These are phyloP conservation scores for Plotosus lineatus DNA, from an alignment of 2,113 vertebrate genomes.

Conservation along the genomic window DNA sequence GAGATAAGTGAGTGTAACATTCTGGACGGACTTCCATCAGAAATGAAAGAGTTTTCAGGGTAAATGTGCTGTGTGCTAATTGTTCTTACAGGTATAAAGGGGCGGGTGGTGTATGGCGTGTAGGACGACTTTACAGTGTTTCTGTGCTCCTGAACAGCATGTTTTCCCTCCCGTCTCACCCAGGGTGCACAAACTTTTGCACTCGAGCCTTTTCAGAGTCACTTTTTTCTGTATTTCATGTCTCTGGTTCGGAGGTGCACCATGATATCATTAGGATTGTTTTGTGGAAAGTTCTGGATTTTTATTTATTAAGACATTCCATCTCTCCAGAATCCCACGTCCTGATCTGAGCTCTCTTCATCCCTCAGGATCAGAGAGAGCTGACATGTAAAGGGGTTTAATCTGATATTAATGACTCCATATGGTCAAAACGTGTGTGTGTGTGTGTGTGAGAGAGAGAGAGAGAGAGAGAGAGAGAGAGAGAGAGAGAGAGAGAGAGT, in stretches of 20 bases:
- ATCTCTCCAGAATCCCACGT: neutral
- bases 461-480: conserved; percentile 21
- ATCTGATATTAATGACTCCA: neutral
- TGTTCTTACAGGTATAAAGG: no score
- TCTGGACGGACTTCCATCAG: no score
- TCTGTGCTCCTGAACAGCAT: no score
- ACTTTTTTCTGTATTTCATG: no score
- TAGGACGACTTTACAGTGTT: no score
- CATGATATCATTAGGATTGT: neutral
- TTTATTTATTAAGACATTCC: neutral
- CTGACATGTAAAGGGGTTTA: conserved; percentile 65
- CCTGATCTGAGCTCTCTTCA: neutral
- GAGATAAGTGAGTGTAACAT: no score
- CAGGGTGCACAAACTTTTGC: neutral
- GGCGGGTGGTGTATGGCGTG: neutral
- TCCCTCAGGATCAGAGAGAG: conserved; percentile 27
- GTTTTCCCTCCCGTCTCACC: no score
- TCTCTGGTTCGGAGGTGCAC: neutral
- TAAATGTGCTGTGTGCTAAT: no score
- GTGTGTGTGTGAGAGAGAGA: conserved; percentile 7
- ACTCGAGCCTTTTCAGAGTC: no score
- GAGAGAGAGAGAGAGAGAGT: conserved; percentile 35
- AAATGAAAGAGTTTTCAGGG: no score
- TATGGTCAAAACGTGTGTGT: conserved; percentile 21
- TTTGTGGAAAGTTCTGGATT: no score